A percentile compares a stretch with the other conserved stretches of the same genome.
These are phyloP conservation scores for Gryllus bimaculatus DNA, from an alignment of 1,140 invertebrate genomes.

Conservation along the genomic window DNA sequence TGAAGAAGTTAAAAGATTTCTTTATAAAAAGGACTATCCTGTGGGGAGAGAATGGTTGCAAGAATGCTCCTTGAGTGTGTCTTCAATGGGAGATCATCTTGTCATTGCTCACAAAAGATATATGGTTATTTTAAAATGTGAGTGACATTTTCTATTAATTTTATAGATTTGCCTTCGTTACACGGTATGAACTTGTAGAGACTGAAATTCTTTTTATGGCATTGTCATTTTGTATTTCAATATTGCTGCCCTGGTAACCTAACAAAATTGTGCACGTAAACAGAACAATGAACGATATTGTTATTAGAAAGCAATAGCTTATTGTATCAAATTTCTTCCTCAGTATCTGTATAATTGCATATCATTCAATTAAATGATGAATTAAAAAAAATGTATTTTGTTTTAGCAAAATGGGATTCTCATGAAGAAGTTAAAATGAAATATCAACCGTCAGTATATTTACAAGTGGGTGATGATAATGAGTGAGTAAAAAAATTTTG, in stretches of 20 bases:
- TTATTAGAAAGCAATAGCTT: slow-evolving; percentile 32
- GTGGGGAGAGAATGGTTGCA: slow-evolving; percentile 50
- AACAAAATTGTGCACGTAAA: not conserved
- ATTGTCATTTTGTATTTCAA: slow-evolving; percentile 13
- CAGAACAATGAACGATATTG: slow-evolving; percentile 2
- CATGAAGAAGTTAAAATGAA: slow-evolving; percentile 39
- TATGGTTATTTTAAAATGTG: slow-evolving; percentile 54
- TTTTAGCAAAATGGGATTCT: slow-evolving; percentile 43
- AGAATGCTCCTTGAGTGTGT: slow-evolving; percentile 57
- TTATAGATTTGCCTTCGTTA: slow-evolving; percentile 35
- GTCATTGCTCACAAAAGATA: slow-evolving; percentile 54
- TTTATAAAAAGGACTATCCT: not conserved
- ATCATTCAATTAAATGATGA: slow-evolving; percentile 6
- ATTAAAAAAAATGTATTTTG: slow-evolving; percentile 7
- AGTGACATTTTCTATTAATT: slow-evolving; percentile 45
- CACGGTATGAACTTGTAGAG: slow-evolving; percentile 39
- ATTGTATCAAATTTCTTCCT: slow-evolving; percentile 35
- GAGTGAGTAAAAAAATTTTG: slow-evolving; percentile 31
- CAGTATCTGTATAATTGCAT: slow-evolving; percentile 27
- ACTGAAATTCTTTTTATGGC: slow-evolving; percentile 42
- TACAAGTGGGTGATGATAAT: slow-evolving; percentile 32
- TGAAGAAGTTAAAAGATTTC: not conserved
- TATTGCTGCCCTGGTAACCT: not conserved
- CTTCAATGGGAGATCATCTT: slow-evolving; percentile 60
- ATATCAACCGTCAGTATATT: slow-evolving; percentile 38